Evolutionary conservation across 2,797 vertebrate species (phyloP).

Genomic region (Kryptopterus vitreolus): DNA sequence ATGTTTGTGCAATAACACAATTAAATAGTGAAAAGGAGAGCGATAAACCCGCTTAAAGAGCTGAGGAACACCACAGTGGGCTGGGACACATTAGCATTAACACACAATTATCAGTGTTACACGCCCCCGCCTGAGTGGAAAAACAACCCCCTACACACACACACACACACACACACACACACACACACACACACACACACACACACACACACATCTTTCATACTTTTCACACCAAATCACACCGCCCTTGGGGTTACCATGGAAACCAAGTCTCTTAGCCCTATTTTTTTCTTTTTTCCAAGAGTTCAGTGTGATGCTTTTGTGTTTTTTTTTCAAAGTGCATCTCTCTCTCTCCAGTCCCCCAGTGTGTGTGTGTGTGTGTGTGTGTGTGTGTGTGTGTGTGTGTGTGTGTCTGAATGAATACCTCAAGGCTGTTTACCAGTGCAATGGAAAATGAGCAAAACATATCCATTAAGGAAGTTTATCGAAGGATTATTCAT

Average conservation of each 20-base stretch:
- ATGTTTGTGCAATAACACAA: conserved; percentile 18
- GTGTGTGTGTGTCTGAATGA: neutral
- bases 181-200: conserved; percentile 27
- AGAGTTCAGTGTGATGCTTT: conserved; percentile 45
- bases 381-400: no score
- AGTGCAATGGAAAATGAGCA: conserved; percentile 27
- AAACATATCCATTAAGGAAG: conserved; percentile 21
- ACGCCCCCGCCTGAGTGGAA: conserved; percentile 66
- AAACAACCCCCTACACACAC: conserved; percentile 48
- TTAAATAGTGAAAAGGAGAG: conserved; percentile 1
- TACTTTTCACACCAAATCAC: conserved; percentile 28
- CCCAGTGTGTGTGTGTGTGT: no score
- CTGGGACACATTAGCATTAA: conserved; percentile 71
- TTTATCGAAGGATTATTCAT: conserved; percentile 39
- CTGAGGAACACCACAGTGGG: conserved; percentile 65
- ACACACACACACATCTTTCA: conserved; percentile 25
- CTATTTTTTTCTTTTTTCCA: conserved; percentile 33
- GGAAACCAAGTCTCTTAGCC: conserved; percentile 63
- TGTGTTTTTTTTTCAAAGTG: conserved; percentile 31
- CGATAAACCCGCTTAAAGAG: conserved; percentile 50
- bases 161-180: conserved; percentile 24
- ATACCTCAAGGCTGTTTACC: conserved; percentile 48
- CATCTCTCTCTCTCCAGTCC: neutral
- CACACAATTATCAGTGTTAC: conserved; percentile 72
- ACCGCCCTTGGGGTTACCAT: conserved; percentile 65